Evolutionary conservation across 2,113 vertebrate species (phyloP).

Genomic region (Anoura caudifer): DNA sequence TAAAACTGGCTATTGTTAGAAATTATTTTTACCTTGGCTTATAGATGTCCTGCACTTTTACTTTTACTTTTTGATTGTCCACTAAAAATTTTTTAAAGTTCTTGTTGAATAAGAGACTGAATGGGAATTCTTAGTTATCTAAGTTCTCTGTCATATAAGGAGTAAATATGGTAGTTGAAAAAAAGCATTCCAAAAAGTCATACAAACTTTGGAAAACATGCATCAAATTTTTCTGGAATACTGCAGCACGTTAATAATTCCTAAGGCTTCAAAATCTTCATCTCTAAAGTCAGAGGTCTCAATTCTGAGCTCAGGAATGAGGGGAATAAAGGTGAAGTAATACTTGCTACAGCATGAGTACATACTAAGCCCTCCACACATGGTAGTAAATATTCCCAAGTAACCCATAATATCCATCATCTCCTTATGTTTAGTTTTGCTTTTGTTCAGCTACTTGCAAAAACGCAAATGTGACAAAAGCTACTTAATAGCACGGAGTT

Average conservation of each 20-base stretch:
- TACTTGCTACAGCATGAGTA: not conserved
- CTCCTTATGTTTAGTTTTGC: not conserved
- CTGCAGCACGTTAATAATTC: not conserved
- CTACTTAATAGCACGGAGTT: not conserved
- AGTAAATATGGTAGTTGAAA: not conserved
- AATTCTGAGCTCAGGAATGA: not conserved
- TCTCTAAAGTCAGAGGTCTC: not conserved
- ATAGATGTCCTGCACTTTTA: not conserved
- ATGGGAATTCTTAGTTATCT: not conserved
- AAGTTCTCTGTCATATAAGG: not conserved
- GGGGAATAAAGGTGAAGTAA: not conserved
- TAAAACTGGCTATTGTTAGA: not conserved
- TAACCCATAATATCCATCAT: not conserved
- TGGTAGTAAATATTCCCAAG: not conserved
- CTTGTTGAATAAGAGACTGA: not conserved
- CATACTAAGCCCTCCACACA: not conserved
- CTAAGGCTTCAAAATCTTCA: not conserved
- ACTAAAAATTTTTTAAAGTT: not conserved
- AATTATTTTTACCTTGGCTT: not conserved
- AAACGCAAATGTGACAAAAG: constrained; percentile 13
- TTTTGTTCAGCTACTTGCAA: not conserved
- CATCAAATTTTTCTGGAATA: not conserved
- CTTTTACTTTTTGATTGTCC: not conserved
- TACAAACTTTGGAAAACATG: not conserved
- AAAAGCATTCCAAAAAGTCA: not conserved